These are phyloP conservation scores for Terebella lapidaria DNA, from an alignment of 2,888 invertebrate genomes.

Conservation along the genomic window DNA sequence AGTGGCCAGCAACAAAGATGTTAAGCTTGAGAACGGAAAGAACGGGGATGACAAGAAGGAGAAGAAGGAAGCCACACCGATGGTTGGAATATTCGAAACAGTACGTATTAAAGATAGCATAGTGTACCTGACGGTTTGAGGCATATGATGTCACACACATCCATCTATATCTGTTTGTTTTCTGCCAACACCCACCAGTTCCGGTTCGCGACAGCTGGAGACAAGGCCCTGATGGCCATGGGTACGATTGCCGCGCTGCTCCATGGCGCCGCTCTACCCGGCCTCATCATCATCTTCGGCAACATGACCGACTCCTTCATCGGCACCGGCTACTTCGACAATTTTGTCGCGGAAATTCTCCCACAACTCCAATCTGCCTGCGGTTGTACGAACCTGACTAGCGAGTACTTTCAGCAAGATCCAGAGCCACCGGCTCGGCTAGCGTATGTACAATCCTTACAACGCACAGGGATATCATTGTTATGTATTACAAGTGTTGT, in stretches of 20 bases:
- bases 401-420: neutral
- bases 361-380: neutral
- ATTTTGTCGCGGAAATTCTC: neutral
- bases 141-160: too few relatives aligned
- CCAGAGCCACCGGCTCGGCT: neutral
- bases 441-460: too few relatives aligned
- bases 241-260: slow-evolving; percentile 35
- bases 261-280: slow-evolving; percentile 44
- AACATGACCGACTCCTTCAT: slow-evolving; percentile 48
- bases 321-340: neutral
- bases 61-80: neutral
- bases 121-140: too few relatives aligned
- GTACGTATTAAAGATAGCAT: slow-evolving; percentile 1
- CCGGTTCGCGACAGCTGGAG: slow-evolving; percentile 38
- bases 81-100: neutral
- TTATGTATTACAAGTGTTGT: too few relatives aligned
- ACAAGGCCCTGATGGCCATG: slow-evolving; percentile 41
- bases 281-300: slow-evolving; percentile 51
- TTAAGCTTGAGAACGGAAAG: neutral
- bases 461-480: too few relatives aligned
- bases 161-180: neutral
- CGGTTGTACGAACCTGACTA: neutral
- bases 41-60: neutral
- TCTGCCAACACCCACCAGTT: too few relatives aligned
- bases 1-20: neutral